Base-by-base conservation (phyloP, 2,888 invertebrate species). In the Phyllotreta striolata region DNA sequence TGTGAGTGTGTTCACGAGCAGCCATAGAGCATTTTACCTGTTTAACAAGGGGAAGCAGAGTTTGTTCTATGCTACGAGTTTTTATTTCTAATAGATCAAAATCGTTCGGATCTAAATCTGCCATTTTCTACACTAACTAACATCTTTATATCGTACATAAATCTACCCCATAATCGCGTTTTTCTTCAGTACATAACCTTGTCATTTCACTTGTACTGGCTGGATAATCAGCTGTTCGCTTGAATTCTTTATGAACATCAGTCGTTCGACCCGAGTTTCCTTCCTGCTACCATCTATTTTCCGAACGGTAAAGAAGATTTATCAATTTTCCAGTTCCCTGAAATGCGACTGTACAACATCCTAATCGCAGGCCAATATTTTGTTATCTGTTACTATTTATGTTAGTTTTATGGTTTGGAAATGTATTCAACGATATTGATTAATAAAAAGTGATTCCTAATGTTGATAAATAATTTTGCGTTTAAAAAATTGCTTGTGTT, bases 31-130 rank as follows among this genome's bases (percentile, higher is more conserved):
- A 68, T 64, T 85, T 84, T 90, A 96, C 96, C 93, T 96, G 95
- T 84, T 93, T 94, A 80, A 96, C 92, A 83, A 96, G 89, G 76
- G 96, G 96, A 81, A 95, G 90, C 78, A 96, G 88, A 76, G 95
- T 95, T 85, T 92, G 92, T 86, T 96, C 96, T 84, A 96, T 92
- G 84, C 95, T 95, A 87, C 91, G 92, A 78, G 95, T 95, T 84
- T 92, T 91, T 82, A 96, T 95, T 86, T 93, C 93, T 83, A 93
- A 83, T 82, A 82, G 83, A 79, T 84, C 84, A 82, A 81, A 83
- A 80, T 84, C 84, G 82, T 83, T 82, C 81, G 83, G 81, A 81
- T 83, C 84, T 83, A 83, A 83, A 81, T 82, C 84, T 84, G 84
- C 84, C 84, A 84, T 85, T 83, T 84, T 82, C 81, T 81, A 81